Evolutionary conservation across 2,113 vertebrate genomes (phyloP), one percentile per base, ranked within the genome.

Genomic region (Engystomops pustulosus): DNA sequence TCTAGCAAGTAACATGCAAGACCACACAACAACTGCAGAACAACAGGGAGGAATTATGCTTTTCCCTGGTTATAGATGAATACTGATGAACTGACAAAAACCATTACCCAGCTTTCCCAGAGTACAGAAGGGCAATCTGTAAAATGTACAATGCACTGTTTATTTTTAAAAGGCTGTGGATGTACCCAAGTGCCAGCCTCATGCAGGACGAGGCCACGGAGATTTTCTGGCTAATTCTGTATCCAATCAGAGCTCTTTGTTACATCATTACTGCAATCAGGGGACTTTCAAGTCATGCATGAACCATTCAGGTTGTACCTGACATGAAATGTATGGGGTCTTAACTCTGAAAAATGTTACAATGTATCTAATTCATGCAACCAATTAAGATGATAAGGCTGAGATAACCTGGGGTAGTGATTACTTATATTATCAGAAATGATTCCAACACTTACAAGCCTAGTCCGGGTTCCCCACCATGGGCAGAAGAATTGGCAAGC

Each of bases 401-500:
- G 8, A 5, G 38, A 8, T 41, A 5, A 41, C 38, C 38, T 41
- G 38, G 38, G 38, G 38, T n/a, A 41, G 38, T 5, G 38, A 41
- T 4, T 41, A 4, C 38, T 41, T 8, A 41, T 41, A 5, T 41
- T 41, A 41, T 41, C 38, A 5, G 38, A n/a, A n/a, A n/a, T n/a
- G n/a, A n/a, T n/a, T n/a, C n/a, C 8, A 8, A 4, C 38, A 41
- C 38, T 41, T 41, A 6, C 91, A 91, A 92, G 89, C 86, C 87
- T 72, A 87, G 91, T 41, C 38, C 90, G 87, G 88, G 91, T 92
- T 94, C 93, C 93, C 91, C 93, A 12, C 91, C 89, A 87, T 89
- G 91, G 92, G 90, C 88, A 90, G 90, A 89, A 91, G 93, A 92
- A 92, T 90, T 87, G 91, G 91, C 91, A 91, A 92, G 93, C 91